phyloP scores from a whole-genome alignment of 2,888 invertebrate genomes.

The Dryococelus australis region DNA sequence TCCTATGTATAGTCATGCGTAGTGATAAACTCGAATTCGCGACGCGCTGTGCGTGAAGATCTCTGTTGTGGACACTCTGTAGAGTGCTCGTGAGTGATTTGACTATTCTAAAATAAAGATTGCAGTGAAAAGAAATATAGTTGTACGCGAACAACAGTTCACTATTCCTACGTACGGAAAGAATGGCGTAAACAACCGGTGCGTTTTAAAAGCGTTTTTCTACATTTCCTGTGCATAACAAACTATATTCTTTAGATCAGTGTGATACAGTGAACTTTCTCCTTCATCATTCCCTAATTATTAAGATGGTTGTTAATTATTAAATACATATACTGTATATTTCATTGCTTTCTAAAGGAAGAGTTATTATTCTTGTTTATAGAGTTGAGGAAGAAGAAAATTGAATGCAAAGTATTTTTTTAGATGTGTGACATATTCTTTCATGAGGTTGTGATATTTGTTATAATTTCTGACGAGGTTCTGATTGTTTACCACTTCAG shows the following conservation, averaged over 20 bases:
- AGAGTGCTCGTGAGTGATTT: background rate
- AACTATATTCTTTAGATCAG: slow-evolving; percentile 18
- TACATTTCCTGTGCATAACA: slow-evolving; percentile 27
- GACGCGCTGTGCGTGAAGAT: background rate
- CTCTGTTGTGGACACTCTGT: background rate
- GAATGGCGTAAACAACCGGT: background rate
- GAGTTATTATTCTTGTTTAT: background rate
- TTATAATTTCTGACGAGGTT: background rate
- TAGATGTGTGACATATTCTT: background rate
- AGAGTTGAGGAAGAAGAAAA: background rate
- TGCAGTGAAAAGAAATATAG: too few relatives aligned
- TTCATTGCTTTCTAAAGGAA: background rate
- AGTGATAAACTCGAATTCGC: background rate
- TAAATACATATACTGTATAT: background rate
- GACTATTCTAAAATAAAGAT: background rate
- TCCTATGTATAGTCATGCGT: background rate
- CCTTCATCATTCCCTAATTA: background rate
- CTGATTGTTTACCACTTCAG: background rate
- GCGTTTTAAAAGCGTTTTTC: slow-evolving; percentile 20
- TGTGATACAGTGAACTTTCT: slow-evolving; percentile 20
- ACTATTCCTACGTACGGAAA: background rate
- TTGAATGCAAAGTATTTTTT: background rate
- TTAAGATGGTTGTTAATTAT: background rate
- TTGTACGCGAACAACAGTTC: background rate
- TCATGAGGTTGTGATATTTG: background rate